Base-by-base conservation (phyloP, 2,113 vertebrate species). In the Halichoerus grypus region DNA sequence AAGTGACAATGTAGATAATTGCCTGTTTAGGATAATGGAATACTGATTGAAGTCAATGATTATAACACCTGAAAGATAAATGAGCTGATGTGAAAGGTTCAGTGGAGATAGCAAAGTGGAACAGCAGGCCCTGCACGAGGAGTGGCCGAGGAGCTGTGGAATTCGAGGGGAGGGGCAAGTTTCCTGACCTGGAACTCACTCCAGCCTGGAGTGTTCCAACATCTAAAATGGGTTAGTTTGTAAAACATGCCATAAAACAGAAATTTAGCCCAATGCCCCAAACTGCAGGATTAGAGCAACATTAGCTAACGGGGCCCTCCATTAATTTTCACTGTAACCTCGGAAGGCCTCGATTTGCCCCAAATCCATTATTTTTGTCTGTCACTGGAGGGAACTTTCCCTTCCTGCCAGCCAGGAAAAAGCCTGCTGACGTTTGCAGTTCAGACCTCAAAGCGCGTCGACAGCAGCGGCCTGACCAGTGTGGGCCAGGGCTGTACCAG, bases 1-100 rank as follows among this genome's bases (percentile, higher is more conserved):
- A 99, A 99, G 99, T 99, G 99, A 99, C 99, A 99, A 99, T 99
- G 99, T 99, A 99, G 99, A 99, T 99, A 99, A 99, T 99, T 99
- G 99, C 98, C 99, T 98, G 98, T 98, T 99, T 98, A 99, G 99
- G 99, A 99, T 99, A 99, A 99, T 99, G 99, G 99, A 99, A 99
- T 99, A 99, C 99, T 99, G 99, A 99, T 99, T 99, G 99, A 99
- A 99, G 99, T 99, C 99, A 99, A 99, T 99, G 99, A 99, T 99
- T 99, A 98, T 99, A 99, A 99, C 99, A 99, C 98, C 98, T 98
- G 99, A 99, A 99, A 99, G 99, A 99, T 99, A 98, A 99, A 99
- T 99, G 98, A 99, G 99, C 98, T 99, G 98, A 98, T 98, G 98
- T 98, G 98, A 99, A 99, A 98, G 98, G 98, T 98, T 98, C 98